Conservation (phyloP, 2,797 vertebrate genomes). For the Leptodactylus fallax region DNA sequence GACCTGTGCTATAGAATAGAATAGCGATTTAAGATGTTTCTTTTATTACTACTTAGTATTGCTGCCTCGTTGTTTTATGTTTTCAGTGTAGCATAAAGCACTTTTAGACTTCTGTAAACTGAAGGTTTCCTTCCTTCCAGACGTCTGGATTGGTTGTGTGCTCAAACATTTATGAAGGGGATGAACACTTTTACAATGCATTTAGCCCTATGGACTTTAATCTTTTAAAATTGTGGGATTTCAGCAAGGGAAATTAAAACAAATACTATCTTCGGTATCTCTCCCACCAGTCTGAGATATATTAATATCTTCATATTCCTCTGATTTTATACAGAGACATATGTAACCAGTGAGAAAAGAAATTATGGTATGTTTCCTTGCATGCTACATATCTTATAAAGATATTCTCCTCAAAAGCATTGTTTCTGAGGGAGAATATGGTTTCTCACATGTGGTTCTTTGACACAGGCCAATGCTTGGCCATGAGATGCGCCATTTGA, state of each 20-base stretch:
- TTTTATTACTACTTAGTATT: conserved; percentile 7
- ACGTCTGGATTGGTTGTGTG: not conserved
- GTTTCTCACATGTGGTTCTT: too few species aligned
- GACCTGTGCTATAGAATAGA: not conserved
- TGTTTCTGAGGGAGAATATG: too few species aligned
- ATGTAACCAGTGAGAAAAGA: too few species aligned
- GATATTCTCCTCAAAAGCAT: too few species aligned
- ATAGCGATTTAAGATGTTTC: not conserved
- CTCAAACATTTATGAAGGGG: conserved; percentile 1
- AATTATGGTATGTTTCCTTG: not conserved
- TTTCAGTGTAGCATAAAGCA: not conserved
- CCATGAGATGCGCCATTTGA: too few species aligned
- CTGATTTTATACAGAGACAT: not conserved
- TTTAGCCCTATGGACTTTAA: not conserved
- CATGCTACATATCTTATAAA: not conserved
- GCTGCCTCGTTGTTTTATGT: not conserved
- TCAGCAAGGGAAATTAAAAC: not conserved
- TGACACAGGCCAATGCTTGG: too few species aligned
- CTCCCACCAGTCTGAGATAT: not conserved
- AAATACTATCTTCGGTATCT: not conserved
- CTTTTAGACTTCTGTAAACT: not conserved
- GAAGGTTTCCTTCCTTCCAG: not conserved
- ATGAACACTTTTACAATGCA: not conserved
- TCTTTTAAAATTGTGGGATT: not conserved
- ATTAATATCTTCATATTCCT: not conserved